These are phyloP conservation scores for Tachysurus vachellii DNA, from an alignment of 2,113 vertebrate genomes.

Conservation along the genomic window DNA sequence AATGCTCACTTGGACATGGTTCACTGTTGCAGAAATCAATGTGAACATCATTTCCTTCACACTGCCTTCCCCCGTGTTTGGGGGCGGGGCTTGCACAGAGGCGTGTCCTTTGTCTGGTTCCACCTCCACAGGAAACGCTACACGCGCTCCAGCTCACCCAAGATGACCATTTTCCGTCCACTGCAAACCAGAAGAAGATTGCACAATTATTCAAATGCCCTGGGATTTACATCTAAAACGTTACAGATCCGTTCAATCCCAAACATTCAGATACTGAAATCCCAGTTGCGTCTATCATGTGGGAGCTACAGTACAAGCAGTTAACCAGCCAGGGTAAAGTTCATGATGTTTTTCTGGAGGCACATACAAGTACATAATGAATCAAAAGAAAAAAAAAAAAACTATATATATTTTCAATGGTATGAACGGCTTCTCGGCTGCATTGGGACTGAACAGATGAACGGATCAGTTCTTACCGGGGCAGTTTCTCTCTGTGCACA, in stretches of 20 bases:
- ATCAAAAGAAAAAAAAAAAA: not conserved
- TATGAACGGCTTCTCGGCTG: not conserved
- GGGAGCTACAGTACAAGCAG: not conserved
- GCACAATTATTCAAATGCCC: not conserved
- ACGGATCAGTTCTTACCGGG: constrained; percentile 74
- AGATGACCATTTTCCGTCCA: constrained; percentile 88
- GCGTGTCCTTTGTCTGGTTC: constrained; percentile 83
- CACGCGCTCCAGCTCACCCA: constrained; percentile 93
- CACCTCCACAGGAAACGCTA: constrained; percentile 89
- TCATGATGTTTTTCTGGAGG: not conserved
- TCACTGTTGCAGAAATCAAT: constrained; percentile 92
- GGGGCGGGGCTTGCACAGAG: constrained; percentile 85
- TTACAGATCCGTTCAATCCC: not conserved
- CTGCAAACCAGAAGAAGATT: constrained; percentile 62
- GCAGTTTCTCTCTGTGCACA: constrained; percentile 84
- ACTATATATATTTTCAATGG: not conserved
- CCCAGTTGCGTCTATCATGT: not conserved
- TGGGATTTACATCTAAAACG: not conserved
- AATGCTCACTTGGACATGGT: constrained; percentile 87
- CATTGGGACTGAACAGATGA: not conserved
- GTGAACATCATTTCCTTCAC: constrained; percentile 86
- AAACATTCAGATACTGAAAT: not conserved
- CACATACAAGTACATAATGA: not conserved
- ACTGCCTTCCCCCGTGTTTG: constrained; percentile 81
- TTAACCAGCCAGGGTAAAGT: not conserved